A percentile compares a stretch with the other conserved stretches of the same genome.
Evolutionary conservation across 2,888 invertebrate species (phyloP).

Genomic region (Mythimna vitellina): DNA sequence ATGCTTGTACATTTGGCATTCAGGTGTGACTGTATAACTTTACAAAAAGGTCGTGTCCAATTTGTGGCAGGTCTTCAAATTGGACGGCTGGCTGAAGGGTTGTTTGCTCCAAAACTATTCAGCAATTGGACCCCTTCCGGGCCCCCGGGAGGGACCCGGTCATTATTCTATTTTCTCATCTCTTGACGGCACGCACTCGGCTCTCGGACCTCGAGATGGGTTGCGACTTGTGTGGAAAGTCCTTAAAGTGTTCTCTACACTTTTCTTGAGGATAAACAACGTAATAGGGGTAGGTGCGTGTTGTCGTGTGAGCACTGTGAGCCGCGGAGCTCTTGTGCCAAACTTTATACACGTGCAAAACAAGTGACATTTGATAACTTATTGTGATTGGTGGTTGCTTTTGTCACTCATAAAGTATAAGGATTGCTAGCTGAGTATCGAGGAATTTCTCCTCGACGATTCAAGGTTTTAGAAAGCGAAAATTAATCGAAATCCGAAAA

Average conservation of each 20-base stretch:
- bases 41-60: conserved; percentile 65
- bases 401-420: background rate
- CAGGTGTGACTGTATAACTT: conserved; percentile 53
- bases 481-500: background rate
- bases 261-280: conserved; percentile 57
- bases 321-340: background rate
- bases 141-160: conserved; percentile 48
- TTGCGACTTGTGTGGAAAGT: conserved; percentile 33
- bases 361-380: background rate
- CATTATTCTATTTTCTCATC: conserved; percentile 73
- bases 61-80: conserved; percentile 63
- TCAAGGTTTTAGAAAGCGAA: background rate
- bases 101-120: conserved; percentile 71
- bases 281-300: conserved; percentile 37
- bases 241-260: conserved; percentile 51
- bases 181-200: conserved; percentile 60
- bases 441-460: too few relatives aligned
- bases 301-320: background rate
- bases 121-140: conserved; percentile 63
- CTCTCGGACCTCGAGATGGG: conserved; percentile 47
- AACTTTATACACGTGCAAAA: background rate
- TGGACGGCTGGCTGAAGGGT: conserved; percentile 64
- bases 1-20: conserved; percentile 42
- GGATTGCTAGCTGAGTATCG: background rate
- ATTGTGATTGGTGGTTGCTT: too few relatives aligned